phyloP scores from a whole-genome alignment of 2,888 invertebrate species.

The Cybosia mesomella region DNA sequence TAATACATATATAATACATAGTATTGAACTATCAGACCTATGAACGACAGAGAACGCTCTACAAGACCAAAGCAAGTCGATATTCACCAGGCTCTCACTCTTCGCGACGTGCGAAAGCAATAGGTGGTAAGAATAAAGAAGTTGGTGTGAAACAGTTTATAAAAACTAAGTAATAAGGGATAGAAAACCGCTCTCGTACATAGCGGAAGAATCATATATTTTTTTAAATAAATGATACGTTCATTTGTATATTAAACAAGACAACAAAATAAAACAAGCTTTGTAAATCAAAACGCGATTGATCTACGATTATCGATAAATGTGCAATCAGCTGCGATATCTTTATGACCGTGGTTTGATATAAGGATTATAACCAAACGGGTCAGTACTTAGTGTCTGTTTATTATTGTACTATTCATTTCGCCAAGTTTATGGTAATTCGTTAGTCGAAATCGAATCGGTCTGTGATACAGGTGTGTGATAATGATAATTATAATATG shows the following conservation, averaged over 20 bases:
- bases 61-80: neutral
- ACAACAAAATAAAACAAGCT: conserved; percentile 10
- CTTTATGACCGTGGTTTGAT: conserved; percentile 57
- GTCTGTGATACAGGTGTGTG: conserved; percentile 28
- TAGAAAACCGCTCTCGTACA: neutral
- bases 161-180: neutral
- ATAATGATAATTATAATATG: conserved; percentile 35
- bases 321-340: conserved; percentile 59
- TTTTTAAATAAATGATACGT: neutral
- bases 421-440: conserved; percentile 45
- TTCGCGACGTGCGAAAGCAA: too few species aligned
- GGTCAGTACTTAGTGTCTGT: conserved; percentile 30
- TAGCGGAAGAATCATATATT: neutral
- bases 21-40: neutral
- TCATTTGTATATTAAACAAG: neutral
- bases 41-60: neutral
- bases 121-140: too few species aligned
- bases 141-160: neutral
- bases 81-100: neutral
- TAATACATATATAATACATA: too few species aligned
- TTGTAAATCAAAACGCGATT: conserved; percentile 60
- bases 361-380: conserved; percentile 54
- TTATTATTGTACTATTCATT: conserved; percentile 48
- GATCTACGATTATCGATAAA: conserved; percentile 60
- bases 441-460: conserved; percentile 26